Base-by-base conservation (phyloP, 2,888 invertebrate genomes). In the Philopedon plagiatum region DNA sequence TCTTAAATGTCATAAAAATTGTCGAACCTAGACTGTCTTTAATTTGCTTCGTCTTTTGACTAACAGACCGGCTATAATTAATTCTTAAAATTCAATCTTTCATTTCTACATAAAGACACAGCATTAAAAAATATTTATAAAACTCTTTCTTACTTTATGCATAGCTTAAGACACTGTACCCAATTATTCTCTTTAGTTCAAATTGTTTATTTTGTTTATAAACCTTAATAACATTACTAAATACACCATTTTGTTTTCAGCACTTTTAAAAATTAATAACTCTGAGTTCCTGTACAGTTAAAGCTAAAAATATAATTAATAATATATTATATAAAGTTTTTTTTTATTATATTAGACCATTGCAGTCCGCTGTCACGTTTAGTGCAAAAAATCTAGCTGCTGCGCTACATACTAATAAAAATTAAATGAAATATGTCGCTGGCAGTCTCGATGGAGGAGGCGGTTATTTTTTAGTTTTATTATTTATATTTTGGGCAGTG, bases 361-460 rank as follows among this genome's bases (percentile, higher is more conserved):
- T 81, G 80, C 79, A 82, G 82, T 83, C 81, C 82, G 79, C 80
- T 81, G 81, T 82, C 83, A 81, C 81, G 80, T 79, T 77, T 79
- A 82, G 82, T 83, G 83, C 82, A 83, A 80, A 78, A 82, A 75
- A 65, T 79, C 75, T 78, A 83, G 82, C 83, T 80, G 80, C 80
- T 82, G 83, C 82, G 79, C 80, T 80, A 79, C 77, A 78, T 78
- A 64, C 79, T 80, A 78, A 29, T 44, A 72, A 78, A 79, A 79
- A 79, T 70, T 78, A 76, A 75, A 72, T 70, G 74, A 77, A 78
- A 80, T 74, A 51, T 73, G 79, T 83, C 81, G 83, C 84, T 85
- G 85, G 85, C 85, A 85, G 85, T 85, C 84, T 83, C 84, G 82
- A 83, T 83, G 84, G 84, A 84, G 84, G 83, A 84, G 84, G 83